Conservation (phyloP, 2,797 vertebrate species). For the Brachyalestes nurse region DNA sequence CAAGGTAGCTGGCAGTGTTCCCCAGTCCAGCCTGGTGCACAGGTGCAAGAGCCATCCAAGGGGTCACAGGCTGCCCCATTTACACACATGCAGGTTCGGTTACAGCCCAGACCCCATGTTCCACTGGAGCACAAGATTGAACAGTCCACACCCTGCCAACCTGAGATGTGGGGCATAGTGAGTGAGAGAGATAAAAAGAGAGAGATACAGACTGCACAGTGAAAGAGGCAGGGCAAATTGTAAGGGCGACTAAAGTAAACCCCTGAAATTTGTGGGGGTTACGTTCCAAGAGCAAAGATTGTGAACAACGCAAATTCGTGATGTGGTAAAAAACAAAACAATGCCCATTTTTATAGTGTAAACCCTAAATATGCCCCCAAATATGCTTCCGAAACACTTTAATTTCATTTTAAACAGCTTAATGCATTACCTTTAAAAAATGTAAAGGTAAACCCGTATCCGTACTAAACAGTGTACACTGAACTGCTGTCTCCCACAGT, state of each 20-base stretch:
- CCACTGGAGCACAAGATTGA: conserved; percentile 90
- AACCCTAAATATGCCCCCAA: too few relatives aligned
- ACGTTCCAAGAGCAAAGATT: too few relatives aligned
- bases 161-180: conserved; percentile 65
- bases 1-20: conserved; percentile 88
- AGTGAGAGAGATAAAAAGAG: background rate
- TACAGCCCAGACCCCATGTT: conserved; percentile 91
- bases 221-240: background rate
- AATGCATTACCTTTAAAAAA: too few relatives aligned
- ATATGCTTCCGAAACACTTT: too few relatives aligned
- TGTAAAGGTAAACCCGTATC: too few relatives aligned
- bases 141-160: conserved; percentile 95
- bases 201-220: background rate
- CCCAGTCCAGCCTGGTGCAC: conserved; percentile 91
- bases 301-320: too few relatives aligned
- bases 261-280: too few relatives aligned
- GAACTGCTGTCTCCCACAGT: too few relatives aligned
- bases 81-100: conserved; percentile 86
- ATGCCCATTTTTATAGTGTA: too few relatives aligned
- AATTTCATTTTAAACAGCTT: too few relatives aligned
- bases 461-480: too few relatives aligned
- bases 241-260: too few relatives aligned
- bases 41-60: conserved; percentile 86
- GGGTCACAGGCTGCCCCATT: conserved; percentile 92
- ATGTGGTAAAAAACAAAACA: background rate